Evolutionary conservation across 2,888 invertebrate genomes (phyloP).

Genomic region (Hyles lineata): DNA sequence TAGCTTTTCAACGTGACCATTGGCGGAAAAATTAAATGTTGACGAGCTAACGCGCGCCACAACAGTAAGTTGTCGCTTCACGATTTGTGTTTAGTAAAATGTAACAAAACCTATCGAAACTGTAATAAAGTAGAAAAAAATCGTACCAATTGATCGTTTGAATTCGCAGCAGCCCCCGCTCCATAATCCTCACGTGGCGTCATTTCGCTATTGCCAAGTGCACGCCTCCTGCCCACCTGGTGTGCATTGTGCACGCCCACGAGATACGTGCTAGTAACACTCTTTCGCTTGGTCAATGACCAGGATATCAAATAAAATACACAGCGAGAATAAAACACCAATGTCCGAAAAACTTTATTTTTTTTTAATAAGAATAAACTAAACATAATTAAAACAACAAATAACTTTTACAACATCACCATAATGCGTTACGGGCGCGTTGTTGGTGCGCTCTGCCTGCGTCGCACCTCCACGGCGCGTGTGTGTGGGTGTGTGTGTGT

Average conservation of each 20-base stretch:
- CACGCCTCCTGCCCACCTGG: no score
- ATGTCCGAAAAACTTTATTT: slow-evolving; percentile 49
- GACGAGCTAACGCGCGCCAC: background rate
- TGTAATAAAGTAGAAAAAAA: slow-evolving; percentile 11
- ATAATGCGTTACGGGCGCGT: background rate
- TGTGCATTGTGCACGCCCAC: background rate
- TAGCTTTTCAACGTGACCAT: background rate
- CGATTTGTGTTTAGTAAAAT: slow-evolving; percentile 8
- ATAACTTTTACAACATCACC: slow-evolving; percentile 8
- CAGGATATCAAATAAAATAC: slow-evolving; percentile 40
- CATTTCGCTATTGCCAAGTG: background rate
- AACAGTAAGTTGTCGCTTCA: slow-evolving; percentile 1
- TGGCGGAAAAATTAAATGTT: background rate
- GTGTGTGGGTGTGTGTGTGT: no score
- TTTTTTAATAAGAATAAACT: slow-evolving; percentile 38
- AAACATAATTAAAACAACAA: slow-evolving; percentile 37
- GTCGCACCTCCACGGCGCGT: no score
- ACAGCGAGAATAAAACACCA: slow-evolving; percentile 46
- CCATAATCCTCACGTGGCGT: background rate
- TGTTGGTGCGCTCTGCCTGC: background rate
- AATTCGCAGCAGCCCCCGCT: background rate
- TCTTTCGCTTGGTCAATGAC: background rate
- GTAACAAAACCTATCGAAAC: background rate
- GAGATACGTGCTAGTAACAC: background rate
- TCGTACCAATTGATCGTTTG: background rate